Conservation (phyloP, 2,888 invertebrate genomes). For the Minunthozetes semirufus region DNA sequence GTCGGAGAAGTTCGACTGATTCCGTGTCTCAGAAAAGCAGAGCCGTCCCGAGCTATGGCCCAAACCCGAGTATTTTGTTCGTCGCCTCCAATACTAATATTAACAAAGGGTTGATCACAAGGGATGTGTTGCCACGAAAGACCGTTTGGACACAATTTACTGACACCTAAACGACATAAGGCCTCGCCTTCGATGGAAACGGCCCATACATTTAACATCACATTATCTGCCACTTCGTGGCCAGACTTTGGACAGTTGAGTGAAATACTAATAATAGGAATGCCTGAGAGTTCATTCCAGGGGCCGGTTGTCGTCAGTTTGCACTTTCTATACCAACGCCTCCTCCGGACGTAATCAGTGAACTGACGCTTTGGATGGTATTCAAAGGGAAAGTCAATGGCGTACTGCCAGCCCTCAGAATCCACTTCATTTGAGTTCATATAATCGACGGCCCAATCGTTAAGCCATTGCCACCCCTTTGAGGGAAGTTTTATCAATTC, state of each 20-base stretch:
- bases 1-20: conserved; percentile 60
- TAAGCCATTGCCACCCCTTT: conserved; percentile 81
- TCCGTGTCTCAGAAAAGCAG: conserved; percentile 71
- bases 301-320: conserved; percentile 75
- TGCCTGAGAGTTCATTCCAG: conserved; percentile 79
- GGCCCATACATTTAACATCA: conserved; percentile 60
- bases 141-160: conserved; percentile 63
- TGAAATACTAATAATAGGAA: conserved; percentile 72
- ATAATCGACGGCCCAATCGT: conserved; percentile 89
- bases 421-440: conserved; percentile 82
- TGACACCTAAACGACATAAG: conserved; percentile 70
- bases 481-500: conserved; percentile 78
- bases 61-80: conserved; percentile 55
- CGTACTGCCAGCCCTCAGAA: conserved; percentile 89
- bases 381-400: conserved; percentile 78
- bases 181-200: conserved; percentile 79
- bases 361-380: conserved; percentile 78
- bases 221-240: conserved; percentile 38
- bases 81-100: conserved; percentile 53
- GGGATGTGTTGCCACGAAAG: conserved; percentile 70
- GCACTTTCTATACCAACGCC: conserved; percentile 74
- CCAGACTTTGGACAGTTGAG: conserved; percentile 51
- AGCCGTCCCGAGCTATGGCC: conserved; percentile 77
- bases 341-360: conserved; percentile 77
- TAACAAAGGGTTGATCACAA: conserved; percentile 69